Conservation (phyloP, 2,113 vertebrate genomes). For the Mystacornis crossleyi region DNA sequence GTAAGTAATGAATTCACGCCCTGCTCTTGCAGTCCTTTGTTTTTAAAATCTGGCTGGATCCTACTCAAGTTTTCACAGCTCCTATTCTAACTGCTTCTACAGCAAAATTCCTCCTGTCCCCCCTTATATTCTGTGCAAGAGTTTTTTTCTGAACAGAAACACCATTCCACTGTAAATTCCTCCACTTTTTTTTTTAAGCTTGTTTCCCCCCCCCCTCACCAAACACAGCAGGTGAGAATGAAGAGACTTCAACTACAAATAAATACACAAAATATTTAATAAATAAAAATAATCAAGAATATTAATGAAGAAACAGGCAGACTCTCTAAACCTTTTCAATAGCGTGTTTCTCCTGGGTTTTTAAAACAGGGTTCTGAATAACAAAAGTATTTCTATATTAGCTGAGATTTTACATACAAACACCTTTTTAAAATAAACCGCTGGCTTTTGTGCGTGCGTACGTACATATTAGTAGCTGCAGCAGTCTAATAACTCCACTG, state of each 20-base stretch:
- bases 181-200: fast-evolving
- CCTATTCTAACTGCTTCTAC: background rate
- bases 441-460: too few species aligned
- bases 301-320: background rate
- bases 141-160: background rate
- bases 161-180: background rate
- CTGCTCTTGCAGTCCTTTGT: background rate
- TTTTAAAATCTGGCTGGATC: background rate
- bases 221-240: background rate
- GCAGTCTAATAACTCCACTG: background rate
- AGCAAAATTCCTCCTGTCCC: background rate
- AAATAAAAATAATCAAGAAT: background rate
- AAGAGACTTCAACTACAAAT: background rate
- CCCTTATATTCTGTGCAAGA: background rate
- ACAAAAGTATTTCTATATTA: background rate
- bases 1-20: background rate
- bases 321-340: background rate
- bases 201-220: background rate
- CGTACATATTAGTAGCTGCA: background rate
- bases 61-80: background rate
- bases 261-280: background rate
- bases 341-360: background rate
- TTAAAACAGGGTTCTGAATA: background rate
- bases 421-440: background rate
- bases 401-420: background rate